phyloP scores from a whole-genome alignment of 2,113 vertebrate species.

The Catharus minimus region DNA sequence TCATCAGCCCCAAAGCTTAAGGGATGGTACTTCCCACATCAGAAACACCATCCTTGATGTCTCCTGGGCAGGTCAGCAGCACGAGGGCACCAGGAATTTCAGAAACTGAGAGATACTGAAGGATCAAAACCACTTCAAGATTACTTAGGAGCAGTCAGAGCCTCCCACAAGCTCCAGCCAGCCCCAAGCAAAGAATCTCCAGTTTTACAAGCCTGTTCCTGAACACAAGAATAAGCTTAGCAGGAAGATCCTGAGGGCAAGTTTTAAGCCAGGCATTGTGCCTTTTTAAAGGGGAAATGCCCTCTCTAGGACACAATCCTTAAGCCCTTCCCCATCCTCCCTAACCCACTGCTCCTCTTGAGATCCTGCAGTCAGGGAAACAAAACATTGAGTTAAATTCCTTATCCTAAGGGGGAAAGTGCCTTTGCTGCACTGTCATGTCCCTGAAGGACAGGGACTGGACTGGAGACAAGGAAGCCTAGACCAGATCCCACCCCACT shows the following conservation, averaged over 20 bases:
- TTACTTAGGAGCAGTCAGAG: not conserved
- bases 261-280: not conserved
- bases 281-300: not conserved
- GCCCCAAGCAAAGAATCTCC: not conserved
- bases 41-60: rapidly evolving
- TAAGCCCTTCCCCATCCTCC: not conserved
- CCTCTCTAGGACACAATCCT: not conserved
- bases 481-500: not conserved
- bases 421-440: not conserved
- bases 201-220: not conserved
- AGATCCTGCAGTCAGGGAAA: not conserved
- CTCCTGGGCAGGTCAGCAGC: not conserved
- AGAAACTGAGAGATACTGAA: not conserved
- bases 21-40: rapidly evolving
- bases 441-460: not conserved
- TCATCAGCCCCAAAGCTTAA: not conserved
- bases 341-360: not conserved
- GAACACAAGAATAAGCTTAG: not conserved
- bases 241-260: not conserved
- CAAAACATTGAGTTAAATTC: not conserved
- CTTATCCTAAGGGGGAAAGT: not conserved
- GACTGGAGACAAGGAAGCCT: not conserved
- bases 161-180: not conserved
- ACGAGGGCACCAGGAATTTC: not conserved
- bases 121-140: not conserved